Conservation (phyloP, 2,888 invertebrate species). For the Microctonus aethiopoides region DNA sequence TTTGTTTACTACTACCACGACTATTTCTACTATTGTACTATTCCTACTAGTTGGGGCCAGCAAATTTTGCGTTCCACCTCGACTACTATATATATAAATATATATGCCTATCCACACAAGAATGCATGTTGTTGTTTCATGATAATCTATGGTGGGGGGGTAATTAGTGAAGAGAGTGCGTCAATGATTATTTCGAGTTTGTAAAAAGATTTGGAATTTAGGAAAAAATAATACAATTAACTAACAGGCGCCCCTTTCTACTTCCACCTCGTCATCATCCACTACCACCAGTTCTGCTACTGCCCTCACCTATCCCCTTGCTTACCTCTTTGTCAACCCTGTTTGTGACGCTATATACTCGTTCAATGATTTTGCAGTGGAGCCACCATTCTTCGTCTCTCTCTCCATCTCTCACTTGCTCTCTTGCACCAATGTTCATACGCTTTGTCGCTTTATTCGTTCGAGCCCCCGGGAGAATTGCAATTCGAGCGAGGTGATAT, state of each 20-base stretch:
- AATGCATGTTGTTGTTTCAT: background rate
- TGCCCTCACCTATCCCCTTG: background rate
- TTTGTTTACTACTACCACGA: background rate
- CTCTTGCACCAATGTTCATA: background rate
- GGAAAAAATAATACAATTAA: background rate
- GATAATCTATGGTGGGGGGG: background rate
- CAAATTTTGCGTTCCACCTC: conserved; percentile 1
- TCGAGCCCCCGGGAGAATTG: background rate
- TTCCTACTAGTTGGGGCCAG: background rate
- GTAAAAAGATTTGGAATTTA: background rate
- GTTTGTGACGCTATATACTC: background rate
- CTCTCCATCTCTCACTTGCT: no score
- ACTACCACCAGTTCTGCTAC: background rate
- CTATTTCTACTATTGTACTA: background rate
- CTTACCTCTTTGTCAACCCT: background rate
- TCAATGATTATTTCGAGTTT: no score
- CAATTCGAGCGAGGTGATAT: background rate
- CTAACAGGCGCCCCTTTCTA: background rate
- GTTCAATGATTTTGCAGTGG: background rate
- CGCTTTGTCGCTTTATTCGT: background rate
- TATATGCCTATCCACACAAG: background rate
- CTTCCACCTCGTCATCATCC: background rate
- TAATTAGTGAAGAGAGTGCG: conserved; percentile 20
- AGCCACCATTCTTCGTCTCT: no score
- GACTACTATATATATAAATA: background rate